Conservation (phyloP, 2,888 invertebrate species). For the Drosophila putrida region DNA sequence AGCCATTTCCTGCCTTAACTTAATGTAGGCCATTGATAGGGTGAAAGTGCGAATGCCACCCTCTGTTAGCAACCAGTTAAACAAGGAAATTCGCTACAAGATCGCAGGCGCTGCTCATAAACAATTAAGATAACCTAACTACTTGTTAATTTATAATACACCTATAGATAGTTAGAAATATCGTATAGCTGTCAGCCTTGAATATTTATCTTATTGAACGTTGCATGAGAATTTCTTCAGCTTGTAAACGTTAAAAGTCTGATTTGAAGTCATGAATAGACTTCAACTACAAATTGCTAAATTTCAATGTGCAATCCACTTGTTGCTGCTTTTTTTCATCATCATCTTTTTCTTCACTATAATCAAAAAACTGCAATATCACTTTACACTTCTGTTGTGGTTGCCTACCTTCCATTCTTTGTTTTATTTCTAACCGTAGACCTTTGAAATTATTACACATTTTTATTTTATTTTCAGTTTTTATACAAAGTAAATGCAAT, state of each 20-base stretch:
- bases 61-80: constrained; percentile 13
- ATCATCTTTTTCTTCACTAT: constrained; percentile 3
- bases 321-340: constrained; percentile 8
- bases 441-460: constrained; percentile 54
- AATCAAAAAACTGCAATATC: constrained; percentile 59
- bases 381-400: constrained; percentile 36
- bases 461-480: constrained; percentile 37
- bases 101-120: constrained; percentile 24
- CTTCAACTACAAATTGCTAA: constrained; percentile 57
- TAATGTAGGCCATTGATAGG: constrained; percentile 69
- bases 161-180: not conserved
- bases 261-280: constrained; percentile 54
- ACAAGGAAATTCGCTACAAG: constrained; percentile 58
- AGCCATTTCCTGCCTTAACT: constrained; percentile 53
- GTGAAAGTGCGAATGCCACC: constrained; percentile 63
- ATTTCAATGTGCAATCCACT: constrained; percentile 29
- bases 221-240: constrained; percentile 49
- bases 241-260: constrained; percentile 31
- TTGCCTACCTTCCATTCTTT: constrained; percentile 24
- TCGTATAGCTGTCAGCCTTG: constrained; percentile 23
- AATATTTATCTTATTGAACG: constrained; percentile 15
- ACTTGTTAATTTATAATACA: not conserved
- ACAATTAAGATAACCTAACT: constrained; percentile 16
- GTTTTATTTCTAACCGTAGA: constrained; percentile 30
- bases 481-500: constrained; percentile 4